Percentiles rank a stretch among this genome's conserved stretches.
phyloP scores from a whole-genome alignment of 2,113 vertebrate species.

The Megalops atlanticus region DNA sequence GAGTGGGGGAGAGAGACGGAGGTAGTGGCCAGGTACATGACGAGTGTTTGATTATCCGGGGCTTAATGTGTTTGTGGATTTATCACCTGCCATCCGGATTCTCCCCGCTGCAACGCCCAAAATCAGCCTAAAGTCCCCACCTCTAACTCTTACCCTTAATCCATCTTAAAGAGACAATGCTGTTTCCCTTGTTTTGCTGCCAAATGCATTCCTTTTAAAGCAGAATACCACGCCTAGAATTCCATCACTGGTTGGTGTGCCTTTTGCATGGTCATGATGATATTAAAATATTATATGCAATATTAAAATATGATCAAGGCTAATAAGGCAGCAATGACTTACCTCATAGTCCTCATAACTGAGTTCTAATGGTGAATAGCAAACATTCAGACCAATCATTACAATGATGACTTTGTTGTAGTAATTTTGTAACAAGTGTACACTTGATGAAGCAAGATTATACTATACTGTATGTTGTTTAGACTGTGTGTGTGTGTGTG shows the following conservation, averaged over 20 bases:
- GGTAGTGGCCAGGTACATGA: slow-evolving; percentile 48
- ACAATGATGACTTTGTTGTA: background rate
- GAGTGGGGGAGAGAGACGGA: slow-evolving; percentile 59
- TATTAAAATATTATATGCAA: background rate
- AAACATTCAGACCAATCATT: background rate
- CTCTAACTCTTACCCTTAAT: slow-evolving; percentile 23
- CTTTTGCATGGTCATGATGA: background rate
- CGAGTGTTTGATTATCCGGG: slow-evolving; percentile 63
- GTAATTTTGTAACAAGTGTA: too few species aligned
- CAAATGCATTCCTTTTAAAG: background rate
- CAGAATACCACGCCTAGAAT: background rate
- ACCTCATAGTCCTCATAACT: background rate
- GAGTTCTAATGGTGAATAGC: background rate
- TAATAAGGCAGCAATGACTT: background rate
- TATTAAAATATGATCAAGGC: background rate
- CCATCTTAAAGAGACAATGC: slow-evolving; percentile 25
- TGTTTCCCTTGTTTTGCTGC: background rate
- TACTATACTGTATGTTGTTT: too few species aligned
- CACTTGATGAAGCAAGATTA: too few species aligned
- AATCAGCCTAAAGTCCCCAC: background rate
- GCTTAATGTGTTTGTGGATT: slow-evolving; percentile 54
- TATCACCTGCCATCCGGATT: slow-evolving; percentile 24
- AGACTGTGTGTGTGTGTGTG: too few species aligned
- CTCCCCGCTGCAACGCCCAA: background rate
- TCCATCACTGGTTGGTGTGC: background rate